A percentile compares a stretch with the other conserved stretches of the same genome.
These are phyloP conservation scores for Chaitophorus viminalis DNA, from an alignment of 2,888 invertebrate species.

Conservation along the genomic window DNA sequence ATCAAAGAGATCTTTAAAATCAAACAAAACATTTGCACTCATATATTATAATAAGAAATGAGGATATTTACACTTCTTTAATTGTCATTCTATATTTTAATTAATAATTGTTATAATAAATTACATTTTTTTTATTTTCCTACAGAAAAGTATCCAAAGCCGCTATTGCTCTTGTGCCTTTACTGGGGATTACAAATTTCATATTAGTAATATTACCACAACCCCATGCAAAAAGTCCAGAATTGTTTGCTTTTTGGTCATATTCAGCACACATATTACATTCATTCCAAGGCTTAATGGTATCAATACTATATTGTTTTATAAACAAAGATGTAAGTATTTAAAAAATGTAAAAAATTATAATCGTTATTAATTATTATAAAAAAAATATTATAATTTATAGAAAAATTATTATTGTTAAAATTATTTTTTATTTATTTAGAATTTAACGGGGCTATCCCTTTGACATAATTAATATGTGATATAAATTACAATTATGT, in stretches of 20 bases:
- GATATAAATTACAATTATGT: too few species aligned
- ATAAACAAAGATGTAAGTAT: constrained; percentile 79
- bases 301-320: constrained; percentile 84
- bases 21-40: too few species aligned
- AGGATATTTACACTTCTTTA: not conserved
- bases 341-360: not conserved
- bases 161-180: constrained; percentile 80
- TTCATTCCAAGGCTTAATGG: constrained; percentile 87
- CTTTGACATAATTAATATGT: too few species aligned
- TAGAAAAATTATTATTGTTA: too few species aligned
- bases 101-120: not conserved
- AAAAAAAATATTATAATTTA: too few species aligned
- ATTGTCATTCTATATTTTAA: not conserved
- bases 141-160: constrained; percentile 83
- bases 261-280: constrained; percentile 81
- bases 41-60: too few species aligned
- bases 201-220: constrained; percentile 75
- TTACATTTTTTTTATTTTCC: constrained; percentile 59
- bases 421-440: too few species aligned
- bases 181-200: constrained; percentile 83
- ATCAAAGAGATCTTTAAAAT: too few species aligned
- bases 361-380: too few species aligned
- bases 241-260: constrained; percentile 81
- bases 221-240: constrained; percentile 75
- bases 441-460: too few species aligned